A percentile compares a stretch with the other conserved stretches of the same genome.
Evolutionary conservation across 2,888 invertebrate genomes (phyloP).

Genomic region (Melanostoma scalare): DNA sequence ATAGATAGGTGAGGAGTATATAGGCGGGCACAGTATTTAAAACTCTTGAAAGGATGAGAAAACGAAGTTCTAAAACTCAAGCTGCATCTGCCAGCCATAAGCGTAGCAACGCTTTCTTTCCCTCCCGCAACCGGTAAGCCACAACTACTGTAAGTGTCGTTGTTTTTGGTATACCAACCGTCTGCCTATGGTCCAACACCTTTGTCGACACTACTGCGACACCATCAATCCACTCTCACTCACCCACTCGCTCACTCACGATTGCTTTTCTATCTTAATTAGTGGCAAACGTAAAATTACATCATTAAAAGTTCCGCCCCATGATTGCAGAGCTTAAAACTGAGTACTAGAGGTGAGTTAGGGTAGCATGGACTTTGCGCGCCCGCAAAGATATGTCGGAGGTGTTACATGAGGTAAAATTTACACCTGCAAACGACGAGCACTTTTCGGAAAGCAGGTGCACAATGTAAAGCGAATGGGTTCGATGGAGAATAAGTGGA

Average conservation of each 20-base stretch:
- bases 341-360: slow-evolving; percentile 32
- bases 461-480: slow-evolving; percentile 1
- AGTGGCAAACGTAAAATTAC: slow-evolving; percentile 73
- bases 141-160: neutral
- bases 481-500: neutral
- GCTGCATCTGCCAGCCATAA: slow-evolving; percentile 48
- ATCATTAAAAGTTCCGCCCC: slow-evolving; percentile 73
- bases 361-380: slow-evolving; percentile 49
- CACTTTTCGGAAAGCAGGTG: slow-evolving; percentile 30
- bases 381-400: slow-evolving; percentile 59
- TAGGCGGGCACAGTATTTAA: slow-evolving; percentile 41
- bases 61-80: slow-evolving; percentile 60
- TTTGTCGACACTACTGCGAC: slow-evolving; percentile 9
- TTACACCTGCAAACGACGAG: slow-evolving; percentile 59
- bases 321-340: slow-evolving; percentile 68
- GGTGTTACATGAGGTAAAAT: slow-evolving; percentile 66
- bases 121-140: neutral
- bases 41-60: slow-evolving; percentile 57
- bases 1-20: slow-evolving; percentile 31
- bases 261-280: slow-evolving; percentile 73
- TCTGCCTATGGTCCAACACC: slow-evolving; percentile 49
- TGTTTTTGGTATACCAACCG: slow-evolving; percentile 40
- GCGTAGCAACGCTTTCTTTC: slow-evolving; percentile 23
- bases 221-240: slow-evolving; percentile 24
- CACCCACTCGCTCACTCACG: slow-evolving; percentile 56